Base-by-base conservation (phyloP, 2,113 vertebrate genomes). In the Macquaria ambigua region DNA sequence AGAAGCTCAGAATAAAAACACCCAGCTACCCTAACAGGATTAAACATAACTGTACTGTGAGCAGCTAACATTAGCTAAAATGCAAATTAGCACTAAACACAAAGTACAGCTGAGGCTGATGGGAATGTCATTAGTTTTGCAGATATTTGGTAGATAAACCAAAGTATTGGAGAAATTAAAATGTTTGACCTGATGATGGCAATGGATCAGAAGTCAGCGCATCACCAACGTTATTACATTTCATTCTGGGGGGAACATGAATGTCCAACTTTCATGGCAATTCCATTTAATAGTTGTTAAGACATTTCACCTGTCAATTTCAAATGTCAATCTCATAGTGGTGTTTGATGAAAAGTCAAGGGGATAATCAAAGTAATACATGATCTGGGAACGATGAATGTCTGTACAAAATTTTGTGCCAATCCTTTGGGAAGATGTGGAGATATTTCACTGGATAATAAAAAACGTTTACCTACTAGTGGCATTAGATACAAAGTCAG, bases 1-100 rank as follows among this genome's bases (percentile, higher is more conserved):
- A 53, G 20, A 11, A 52, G 59, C 11, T 56, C 28, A 23, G 34
- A 39, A 37, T 52, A 64, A 76, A 84, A 82, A 87, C 82, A 77
- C 59, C 37, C 25, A 2, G 59, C 39, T 58, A 23, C 21, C 23
- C 1, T 74, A 14, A 68, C 50, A 59, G 10, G 18, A 53, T 56
- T 25, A 18, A 73, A 25, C 43, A 31, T 3, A 48, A 28, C 21
- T 41, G 31, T 18, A 52, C 39, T 58, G 37, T 28, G n/a, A 41
- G 34, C 66, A 69, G 10, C 67, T 52, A 70, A 52, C 46, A 52
- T 48, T 41, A 69, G 10, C 67, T 34, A 52, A 34, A 28, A 52
- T 16, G 41, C 41, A 41, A 10, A 39, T 39, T 4, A 48, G 12
- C 12, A 43, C 43, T 43, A 43, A 34, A 5, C 34, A 34, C 31